Evolutionary conservation across 1,140 invertebrate species (phyloP), one percentile per base, ranked within the genome.

Genomic region (Neodiprion lecontei): DNA sequence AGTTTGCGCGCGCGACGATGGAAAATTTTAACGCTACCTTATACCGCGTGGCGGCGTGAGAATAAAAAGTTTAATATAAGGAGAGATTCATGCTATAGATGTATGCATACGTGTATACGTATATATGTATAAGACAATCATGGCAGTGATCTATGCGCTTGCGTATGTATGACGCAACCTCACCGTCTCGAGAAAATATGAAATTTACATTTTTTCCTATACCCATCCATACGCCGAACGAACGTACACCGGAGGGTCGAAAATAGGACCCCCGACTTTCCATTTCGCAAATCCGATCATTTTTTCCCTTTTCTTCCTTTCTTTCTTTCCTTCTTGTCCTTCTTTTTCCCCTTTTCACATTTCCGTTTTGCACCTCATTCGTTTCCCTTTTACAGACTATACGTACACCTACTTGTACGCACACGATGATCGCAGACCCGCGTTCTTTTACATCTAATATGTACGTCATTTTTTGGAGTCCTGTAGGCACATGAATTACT

Each of bases 131-230:
- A 40, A 40, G 2, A 40, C 1, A 40, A 40, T 40, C 28, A 40
- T 40, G 5, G 11, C 28, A 17, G 53, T 61, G 53, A 61, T 61
- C 53, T 61, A 61, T 61, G 53, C 53, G 53, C n/a, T 61, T 61
- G 53, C 53, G 53, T 61, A 61, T 61, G 53, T 61, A 61, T 61
- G 53, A 61, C 53, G 53, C 53, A 61, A 61, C 53, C 53, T 61
- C 9, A 9, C 8, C 53, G n/a, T 4, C 53, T 61, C 53, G 53
- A 9, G 11, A 17, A 17, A 61, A 61, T 40, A 40, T 14, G 53
- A 17, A 61, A 61, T 61, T 61, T 61, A 61, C 53, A 61, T 61
- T 61, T 61, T 61, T 61, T 61, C 9, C 53, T 9, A 61, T 61
- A 61, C 53, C 11, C 53, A 61, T 61, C 53, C n/a, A 17, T 17